Evolutionary conservation across 2,113 vertebrate species (phyloP).

Genomic region (Cathartes aura): DNA sequence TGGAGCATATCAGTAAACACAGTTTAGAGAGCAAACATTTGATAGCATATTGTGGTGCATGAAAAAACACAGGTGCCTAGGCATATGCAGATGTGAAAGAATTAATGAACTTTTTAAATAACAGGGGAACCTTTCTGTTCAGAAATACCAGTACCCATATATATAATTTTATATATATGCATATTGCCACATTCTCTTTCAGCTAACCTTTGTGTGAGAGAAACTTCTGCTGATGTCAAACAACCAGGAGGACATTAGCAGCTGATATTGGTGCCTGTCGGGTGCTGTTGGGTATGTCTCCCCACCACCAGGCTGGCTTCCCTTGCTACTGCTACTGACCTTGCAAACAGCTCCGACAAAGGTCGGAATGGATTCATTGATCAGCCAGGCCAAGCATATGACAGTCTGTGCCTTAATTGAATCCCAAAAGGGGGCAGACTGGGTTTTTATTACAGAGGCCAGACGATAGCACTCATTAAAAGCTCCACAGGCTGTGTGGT

Average conservation of each 20-base stretch:
- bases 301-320: slow-evolving; percentile 66
- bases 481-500: slow-evolving; percentile 87
- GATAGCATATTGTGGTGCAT: background rate
- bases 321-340: slow-evolving; percentile 78
- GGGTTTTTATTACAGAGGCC: slow-evolving; percentile 88
- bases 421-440: slow-evolving; percentile 88
- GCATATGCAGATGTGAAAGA: slow-evolving; percentile 57
- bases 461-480: slow-evolving; percentile 89
- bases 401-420: slow-evolving; percentile 91
- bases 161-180: background rate
- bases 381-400: slow-evolving; percentile 87
- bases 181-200: slow-evolving; percentile 59
- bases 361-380: slow-evolving; percentile 90
- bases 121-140: slow-evolving; percentile 35
- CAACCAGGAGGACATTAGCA: slow-evolving; percentile 87
- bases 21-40: slow-evolving; percentile 52
- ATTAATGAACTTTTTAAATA: slow-evolving; percentile 71
- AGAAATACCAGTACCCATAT: background rate
- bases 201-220: slow-evolving; percentile 87
- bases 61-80: background rate
- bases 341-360: slow-evolving; percentile 85
- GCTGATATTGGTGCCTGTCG: slow-evolving; percentile 84
- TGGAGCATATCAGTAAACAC: slow-evolving; percentile 40
- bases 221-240: slow-evolving; percentile 91
- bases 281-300: slow-evolving; percentile 79